These are phyloP conservation scores for Stenichneumon culpator DNA, from an alignment of 2,888 invertebrate species.

Conservation along the genomic window DNA sequence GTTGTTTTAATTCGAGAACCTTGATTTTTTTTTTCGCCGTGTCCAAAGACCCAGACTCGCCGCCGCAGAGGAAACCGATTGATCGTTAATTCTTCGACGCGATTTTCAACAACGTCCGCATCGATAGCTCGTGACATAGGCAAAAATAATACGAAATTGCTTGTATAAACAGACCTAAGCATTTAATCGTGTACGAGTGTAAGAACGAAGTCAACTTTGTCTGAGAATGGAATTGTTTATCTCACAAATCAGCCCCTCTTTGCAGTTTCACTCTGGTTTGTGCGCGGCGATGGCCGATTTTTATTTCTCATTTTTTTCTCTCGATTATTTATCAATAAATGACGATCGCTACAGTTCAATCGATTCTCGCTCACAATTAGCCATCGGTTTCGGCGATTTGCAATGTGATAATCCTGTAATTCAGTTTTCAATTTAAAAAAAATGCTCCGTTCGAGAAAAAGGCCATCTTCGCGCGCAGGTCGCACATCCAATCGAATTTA, in stretches of 20 bases:
- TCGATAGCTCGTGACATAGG: not conserved
- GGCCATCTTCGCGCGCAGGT: conserved; percentile 24
- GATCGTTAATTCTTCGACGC: not conserved
- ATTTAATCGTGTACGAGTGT: conserved; percentile 43
- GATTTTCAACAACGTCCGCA: conserved; percentile 25
- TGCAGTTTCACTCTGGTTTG: not conserved
- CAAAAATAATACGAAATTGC: conserved; percentile 34
- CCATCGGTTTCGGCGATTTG: not conserved
- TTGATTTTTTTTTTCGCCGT: not conserved
- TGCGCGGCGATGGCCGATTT: conserved; percentile 3
- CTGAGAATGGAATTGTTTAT: conserved; percentile 57
- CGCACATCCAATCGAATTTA: conserved; percentile 24
- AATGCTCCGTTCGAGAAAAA: not conserved
- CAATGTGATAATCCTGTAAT: not conserved
- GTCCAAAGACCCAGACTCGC: conserved; percentile 8
- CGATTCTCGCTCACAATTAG: not conserved
- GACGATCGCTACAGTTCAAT: not conserved
- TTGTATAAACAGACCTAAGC: conserved; percentile 51
- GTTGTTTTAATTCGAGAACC: not conserved
- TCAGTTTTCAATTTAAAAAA: not conserved
- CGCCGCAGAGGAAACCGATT: conserved; percentile 24
- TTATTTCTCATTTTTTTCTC: not conserved
- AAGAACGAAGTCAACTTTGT: conserved; percentile 43
- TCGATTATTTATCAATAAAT: not conserved
- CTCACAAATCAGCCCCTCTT: conserved; percentile 14